Evolutionary conservation across 2,113 vertebrate genomes (phyloP).

Genomic region (Rhynchomys soricoides): DNA sequence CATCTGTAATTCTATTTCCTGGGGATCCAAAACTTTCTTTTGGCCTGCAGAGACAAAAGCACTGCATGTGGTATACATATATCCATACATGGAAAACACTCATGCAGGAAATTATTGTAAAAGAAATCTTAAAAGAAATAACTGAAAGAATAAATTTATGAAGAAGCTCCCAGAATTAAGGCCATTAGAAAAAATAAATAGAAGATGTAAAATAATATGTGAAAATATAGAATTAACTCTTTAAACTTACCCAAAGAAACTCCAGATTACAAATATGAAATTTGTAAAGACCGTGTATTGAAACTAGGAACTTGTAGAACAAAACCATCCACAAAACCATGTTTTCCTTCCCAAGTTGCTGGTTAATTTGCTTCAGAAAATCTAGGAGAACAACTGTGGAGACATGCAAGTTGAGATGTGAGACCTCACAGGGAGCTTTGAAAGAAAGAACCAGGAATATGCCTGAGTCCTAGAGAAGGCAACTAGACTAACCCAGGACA

Average conservation of each 20-base stretch:
- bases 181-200: background rate
- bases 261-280: background rate
- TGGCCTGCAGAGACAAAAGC: background rate
- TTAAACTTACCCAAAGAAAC: background rate
- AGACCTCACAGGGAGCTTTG: background rate
- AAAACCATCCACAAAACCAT: background rate
- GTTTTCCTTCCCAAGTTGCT: background rate
- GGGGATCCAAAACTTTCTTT: background rate
- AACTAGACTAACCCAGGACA: background rate
- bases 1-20: background rate
- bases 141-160: background rate
- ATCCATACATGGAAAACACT: background rate
- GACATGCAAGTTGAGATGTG: background rate
- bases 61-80: background rate
- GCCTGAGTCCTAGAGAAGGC: background rate
- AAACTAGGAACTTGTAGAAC: background rate
- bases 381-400: background rate
- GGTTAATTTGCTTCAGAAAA: background rate
- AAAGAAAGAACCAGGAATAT: background rate
- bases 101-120: background rate
- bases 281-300: background rate
- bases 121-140: background rate
- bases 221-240: conserved; percentile 44
- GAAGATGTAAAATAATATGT: background rate
- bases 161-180: background rate